These are phyloP conservation scores for Fistularia commersonii DNA, from an alignment of 2,797 vertebrate genomes.

Conservation along the genomic window DNA sequence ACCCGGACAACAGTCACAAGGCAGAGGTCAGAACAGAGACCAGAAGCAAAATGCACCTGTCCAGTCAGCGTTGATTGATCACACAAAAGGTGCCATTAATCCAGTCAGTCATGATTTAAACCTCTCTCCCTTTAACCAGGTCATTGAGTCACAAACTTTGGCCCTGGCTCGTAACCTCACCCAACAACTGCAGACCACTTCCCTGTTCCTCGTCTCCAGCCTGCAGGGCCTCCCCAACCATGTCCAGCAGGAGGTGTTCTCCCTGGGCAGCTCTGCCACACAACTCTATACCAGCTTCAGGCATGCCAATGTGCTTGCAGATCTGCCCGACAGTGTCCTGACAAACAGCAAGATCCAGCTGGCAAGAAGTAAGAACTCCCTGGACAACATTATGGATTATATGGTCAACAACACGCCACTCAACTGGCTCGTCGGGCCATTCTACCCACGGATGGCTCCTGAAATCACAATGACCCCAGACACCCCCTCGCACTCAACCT, in stretches of 20 bases:
- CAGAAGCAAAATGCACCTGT: not conserved
- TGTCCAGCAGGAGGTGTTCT: slow-evolving; percentile 82
- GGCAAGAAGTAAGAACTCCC: slow-evolving; percentile 82
- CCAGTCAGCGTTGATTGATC: slow-evolving; percentile 71
- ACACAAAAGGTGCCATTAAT: not conserved
- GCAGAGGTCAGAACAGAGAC: not conserved
- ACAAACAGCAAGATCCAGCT: slow-evolving; percentile 79
- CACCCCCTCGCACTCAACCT: too few relatives aligned
- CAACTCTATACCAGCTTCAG: slow-evolving; percentile 79
- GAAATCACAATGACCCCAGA: not conserved
- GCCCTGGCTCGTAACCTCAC: slow-evolving; percentile 81
- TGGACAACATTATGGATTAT: slow-evolving; percentile 92
- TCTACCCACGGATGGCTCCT: slow-evolving; percentile 76
- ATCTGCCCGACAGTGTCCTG: slow-evolving; percentile 80
- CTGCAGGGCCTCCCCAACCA: slow-evolving; percentile 87
- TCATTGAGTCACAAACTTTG: slow-evolving; percentile 85
- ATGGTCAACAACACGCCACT: slow-evolving; percentile 95
- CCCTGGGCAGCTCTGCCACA: slow-evolving; percentile 73
- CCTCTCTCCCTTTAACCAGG: slow-evolving; percentile 54
- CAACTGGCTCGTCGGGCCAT: slow-evolving; percentile 98
- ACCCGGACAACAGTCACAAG: not conserved
- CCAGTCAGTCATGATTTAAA: not conserved
- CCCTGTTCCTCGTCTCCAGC: slow-evolving; percentile 77
- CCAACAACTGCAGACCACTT: slow-evolving; percentile 90
- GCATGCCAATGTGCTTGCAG: slow-evolving; percentile 71